phyloP scores from a whole-genome alignment of 2,888 invertebrate species.

The Andricus quercusramuli region DNA sequence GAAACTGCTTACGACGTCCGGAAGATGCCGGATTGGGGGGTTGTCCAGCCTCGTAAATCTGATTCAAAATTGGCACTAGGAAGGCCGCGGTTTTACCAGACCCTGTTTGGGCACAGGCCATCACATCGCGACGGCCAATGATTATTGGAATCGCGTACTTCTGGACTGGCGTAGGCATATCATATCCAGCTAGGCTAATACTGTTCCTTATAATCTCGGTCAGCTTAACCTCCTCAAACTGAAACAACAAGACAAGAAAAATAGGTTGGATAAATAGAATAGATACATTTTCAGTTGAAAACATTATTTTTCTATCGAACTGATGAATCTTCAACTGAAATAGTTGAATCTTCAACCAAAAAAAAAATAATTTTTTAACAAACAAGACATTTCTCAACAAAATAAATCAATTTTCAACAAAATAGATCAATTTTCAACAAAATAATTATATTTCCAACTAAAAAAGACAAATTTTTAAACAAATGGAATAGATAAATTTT shows the following conservation, averaged over 20 bases:
- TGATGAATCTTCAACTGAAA: too few species aligned
- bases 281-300: too few species aligned
- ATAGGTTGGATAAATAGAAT: too few species aligned
- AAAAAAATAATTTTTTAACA: too few species aligned
- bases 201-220: conserved; percentile 96
- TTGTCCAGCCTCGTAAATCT: conserved; percentile 96
- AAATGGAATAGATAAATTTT: too few species aligned
- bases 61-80: conserved; percentile 97
- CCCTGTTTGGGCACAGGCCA: conserved; percentile 98
- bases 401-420: too few species aligned
- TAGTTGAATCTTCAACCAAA: too few species aligned
- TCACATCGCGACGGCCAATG: conserved; percentile 94
- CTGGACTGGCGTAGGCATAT: conserved; percentile 97
- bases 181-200: conserved; percentile 92
- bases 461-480: too few species aligned
- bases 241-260: conserved; percentile 61
- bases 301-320: too few species aligned
- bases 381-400: too few species aligned
- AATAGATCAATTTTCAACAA: too few species aligned
- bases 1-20: conserved; percentile 94
- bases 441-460: too few species aligned
- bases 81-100: conserved; percentile 99
- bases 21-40: conserved; percentile 78
- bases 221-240: conserved; percentile 97
- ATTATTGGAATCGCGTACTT: conserved; percentile 99